Base-by-base conservation (phyloP, 1,140 invertebrate species). In the Scylla paramamosain region DNA sequence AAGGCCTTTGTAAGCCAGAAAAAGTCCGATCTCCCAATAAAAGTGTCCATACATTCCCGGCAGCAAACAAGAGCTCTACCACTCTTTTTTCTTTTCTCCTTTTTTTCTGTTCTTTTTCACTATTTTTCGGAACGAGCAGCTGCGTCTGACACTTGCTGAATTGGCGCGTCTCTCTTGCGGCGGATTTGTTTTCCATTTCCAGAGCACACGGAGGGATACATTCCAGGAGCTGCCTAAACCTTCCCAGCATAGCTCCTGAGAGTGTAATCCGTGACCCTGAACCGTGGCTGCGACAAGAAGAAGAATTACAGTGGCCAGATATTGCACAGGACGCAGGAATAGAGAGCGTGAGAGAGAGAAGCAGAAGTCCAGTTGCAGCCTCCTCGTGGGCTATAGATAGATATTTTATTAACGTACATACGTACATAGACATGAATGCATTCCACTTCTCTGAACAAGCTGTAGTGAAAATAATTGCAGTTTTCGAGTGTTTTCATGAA, bases 31-130 rank as follows among this genome's bases (percentile, higher is more conserved):
- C n/a, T 25, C 67, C n/a, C 67, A 25, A n/a, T n/a, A 20, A n/a
- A 77, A 77, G 67, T 77, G 67, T 77, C 67, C 67, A 77, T 77
- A 77, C 67, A 77, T 77, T 77, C n/a, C 67, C 67, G n/a, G n/a
- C 67, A 77, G 67, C 67, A 77, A 77, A 77, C 67, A 77, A n/a
- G n/a, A 77, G 6, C 20, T 77, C 67, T n/a, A n/a, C 20, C 67
- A 7, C 67, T 12, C 67, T 77, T n/a, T 7, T 77, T 77, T n/a
- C 25, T n/a, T 14, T 59, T 59, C 39, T 39, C 39, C 39, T 39
- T 39, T 39, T 39, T 39, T 39, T 39, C 39, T 39, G 39, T 39
- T 39, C 39, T 39, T 39, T 39, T 39, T 39, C 39, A 39, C 39
- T 59, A 12, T 59, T 59, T 59, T n/a, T n/a, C 67, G 67, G 2